Base-by-base conservation (phyloP, 2,113 vertebrate genomes). In the Catharus fuscescens region DNA sequence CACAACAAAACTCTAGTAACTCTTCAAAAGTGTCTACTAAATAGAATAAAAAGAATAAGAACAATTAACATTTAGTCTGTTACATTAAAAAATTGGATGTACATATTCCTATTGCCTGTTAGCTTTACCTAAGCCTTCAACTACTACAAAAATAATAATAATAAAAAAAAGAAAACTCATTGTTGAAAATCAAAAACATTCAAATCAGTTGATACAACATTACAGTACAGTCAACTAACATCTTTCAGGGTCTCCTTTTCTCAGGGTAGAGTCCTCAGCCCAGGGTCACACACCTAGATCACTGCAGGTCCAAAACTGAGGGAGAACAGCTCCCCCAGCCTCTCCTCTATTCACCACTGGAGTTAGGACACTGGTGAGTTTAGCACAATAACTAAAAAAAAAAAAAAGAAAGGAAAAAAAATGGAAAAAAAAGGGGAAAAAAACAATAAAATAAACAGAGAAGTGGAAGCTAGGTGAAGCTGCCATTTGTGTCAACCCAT, bases 181-280 rank as follows among this genome's bases (percentile, higher is more conserved):
- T 90, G 96, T 98, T 98, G 95, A 97, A 98, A 98, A 98, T 98
- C 97, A 98, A 98, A 98, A 98, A 96, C 98, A 97, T 98, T 98
- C 96, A 98, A 90, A 98, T 98, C 97, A 98, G 98, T 98, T 99
- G 98, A 99, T 99, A 99, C 99, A 98, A 99, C 98, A 97, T 98
- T 99, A 99, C 99, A 98, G 98, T 98, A 98, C 97, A 98, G 98
- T 98, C 97, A 98, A 97, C 98, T 99, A 98, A 98, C 97, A 97
- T 98, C 98, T 97, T 98, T 98, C 98, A 97, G 97, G 97, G 98
- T 98, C 96, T 94, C 96, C 97, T 97, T 95, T 97, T 96, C 98
- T 98, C 97, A 92, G 96, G 88, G 97, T 45, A 86, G 96, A 98
- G 98, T 98, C 97, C 97, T 97, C 95, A 95, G 98, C 97, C 97